These are phyloP conservation scores for Ammospiza maritima DNA, from an alignment of 2,797 vertebrate genomes.

Conservation along the genomic window DNA sequence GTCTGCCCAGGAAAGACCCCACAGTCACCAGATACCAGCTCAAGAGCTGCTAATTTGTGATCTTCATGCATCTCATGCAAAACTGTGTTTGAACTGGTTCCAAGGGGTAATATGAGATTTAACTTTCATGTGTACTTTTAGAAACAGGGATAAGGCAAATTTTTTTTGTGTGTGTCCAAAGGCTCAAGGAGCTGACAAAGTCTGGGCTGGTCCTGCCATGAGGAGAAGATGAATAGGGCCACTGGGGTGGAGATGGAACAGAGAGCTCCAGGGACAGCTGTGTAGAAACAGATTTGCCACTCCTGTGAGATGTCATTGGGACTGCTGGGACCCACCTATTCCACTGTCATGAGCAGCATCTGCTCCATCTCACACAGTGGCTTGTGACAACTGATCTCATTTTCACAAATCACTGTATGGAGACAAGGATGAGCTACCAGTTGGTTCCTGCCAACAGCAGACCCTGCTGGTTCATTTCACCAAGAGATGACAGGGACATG, in stretches of 20 bases:
- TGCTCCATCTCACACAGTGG: background rate
- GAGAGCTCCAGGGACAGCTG: background rate
- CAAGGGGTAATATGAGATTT: background rate
- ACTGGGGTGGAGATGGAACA: background rate
- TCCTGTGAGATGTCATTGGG: background rate
- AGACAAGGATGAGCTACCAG: background rate
- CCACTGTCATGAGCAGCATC: background rate
- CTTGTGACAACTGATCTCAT: background rate
- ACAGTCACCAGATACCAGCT: background rate
- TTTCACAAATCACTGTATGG: background rate
- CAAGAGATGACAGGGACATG: background rate
- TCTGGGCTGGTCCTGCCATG: background rate
- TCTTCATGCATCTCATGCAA: background rate
- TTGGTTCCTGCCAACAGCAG: background rate
- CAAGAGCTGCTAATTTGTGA: background rate
- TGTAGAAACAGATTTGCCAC: background rate
- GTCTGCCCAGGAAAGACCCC: background rate
- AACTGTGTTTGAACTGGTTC: background rate
- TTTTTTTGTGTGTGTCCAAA: background rate
- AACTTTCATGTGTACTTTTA: fast-evolving
- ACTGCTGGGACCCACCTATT: background rate
- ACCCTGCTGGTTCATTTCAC: background rate
- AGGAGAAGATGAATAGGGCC: background rate
- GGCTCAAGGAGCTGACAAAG: background rate
- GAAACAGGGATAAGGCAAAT: background rate